A percentile compares a stretch with the other conserved stretches of the same genome.
Evolutionary conservation across 2,888 invertebrate species (phyloP).

Genomic region (Pseudanteris insignis): DNA sequence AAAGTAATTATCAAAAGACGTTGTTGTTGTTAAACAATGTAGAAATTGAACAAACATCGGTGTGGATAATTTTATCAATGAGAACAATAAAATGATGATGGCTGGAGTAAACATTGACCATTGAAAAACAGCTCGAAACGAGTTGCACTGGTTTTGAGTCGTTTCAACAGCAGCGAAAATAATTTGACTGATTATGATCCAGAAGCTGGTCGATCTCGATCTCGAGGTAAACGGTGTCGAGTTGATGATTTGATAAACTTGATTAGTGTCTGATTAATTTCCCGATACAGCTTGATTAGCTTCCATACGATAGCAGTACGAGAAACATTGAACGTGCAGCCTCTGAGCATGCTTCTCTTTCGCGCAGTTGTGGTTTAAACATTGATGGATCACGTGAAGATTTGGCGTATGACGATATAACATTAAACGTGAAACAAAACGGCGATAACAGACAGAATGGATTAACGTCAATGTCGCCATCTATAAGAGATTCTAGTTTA

Average conservation of each 20-base stretch:
- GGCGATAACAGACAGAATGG: constrained; percentile 40
- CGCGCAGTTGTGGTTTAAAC: constrained; percentile 29
- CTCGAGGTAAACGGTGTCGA: constrained; percentile 2
- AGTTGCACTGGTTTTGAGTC: no score
- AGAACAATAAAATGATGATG: no score
- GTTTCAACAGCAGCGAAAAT: no score
- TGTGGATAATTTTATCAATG: no score
- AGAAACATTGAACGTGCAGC: constrained; percentile 43
- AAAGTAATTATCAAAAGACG: no score
- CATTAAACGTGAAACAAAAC: constrained; percentile 39
- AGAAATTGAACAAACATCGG: no score
- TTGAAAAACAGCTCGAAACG: no score
- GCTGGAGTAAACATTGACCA: no score
- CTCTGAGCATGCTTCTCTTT: constrained; percentile 37
- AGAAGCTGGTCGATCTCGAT: not conserved
- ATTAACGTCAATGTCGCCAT: constrained; percentile 42
- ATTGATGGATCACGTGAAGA: constrained; percentile 41
- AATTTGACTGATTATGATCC: constrained; percentile 2
- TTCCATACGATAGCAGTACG: constrained; percentile 28
- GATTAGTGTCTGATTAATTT: constrained; percentile 18
- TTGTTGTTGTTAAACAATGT: no score
- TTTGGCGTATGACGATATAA: constrained; percentile 41
- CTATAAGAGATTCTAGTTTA: constrained; percentile 42
- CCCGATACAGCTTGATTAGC: constrained; percentile 18
- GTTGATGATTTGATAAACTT: constrained; percentile 8